A percentile compares a stretch with the other conserved stretches of the same genome.
These are phyloP conservation scores for Limenitis camilla DNA, from an alignment of 2,888 invertebrate species.

Conservation along the genomic window DNA sequence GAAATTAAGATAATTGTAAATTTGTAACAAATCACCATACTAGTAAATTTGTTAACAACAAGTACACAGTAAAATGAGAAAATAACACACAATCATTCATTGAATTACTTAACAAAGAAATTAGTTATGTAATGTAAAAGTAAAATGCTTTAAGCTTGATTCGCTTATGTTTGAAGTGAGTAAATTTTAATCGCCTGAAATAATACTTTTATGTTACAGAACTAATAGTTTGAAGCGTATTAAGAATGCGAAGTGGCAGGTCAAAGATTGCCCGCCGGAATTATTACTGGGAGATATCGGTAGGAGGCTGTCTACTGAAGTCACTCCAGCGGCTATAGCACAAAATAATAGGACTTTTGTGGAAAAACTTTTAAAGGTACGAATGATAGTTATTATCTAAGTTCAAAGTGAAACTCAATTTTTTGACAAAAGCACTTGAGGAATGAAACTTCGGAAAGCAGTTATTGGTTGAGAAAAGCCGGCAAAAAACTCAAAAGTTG, in stretches of 20 bases:
- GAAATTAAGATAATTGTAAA: constrained; percentile 28
- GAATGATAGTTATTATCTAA: constrained; percentile 1
- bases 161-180: constrained; percentile 31
- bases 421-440: too few relatives aligned
- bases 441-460: too few relatives aligned
- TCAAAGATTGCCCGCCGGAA: constrained; percentile 76
- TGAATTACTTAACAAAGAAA: background rate
- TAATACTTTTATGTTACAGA: constrained; percentile 43
- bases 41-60: too few relatives aligned
- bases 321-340: constrained; percentile 91
- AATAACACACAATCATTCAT: too few relatives aligned
- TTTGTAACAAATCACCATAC: too few relatives aligned
- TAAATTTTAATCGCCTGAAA: constrained; percentile 5
- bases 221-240: constrained; percentile 76
- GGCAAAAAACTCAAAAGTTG: too few relatives aligned
- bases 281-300: constrained; percentile 62
- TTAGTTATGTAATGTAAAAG: constrained; percentile 23
- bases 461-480: too few relatives aligned
- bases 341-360: constrained; percentile 99
- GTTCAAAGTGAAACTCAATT: too few relatives aligned
- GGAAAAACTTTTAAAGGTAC: constrained; percentile 94
- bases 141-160: constrained; percentile 38
- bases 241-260: constrained; percentile 77
- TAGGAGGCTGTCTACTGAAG: constrained; percentile 76
- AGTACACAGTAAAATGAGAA: too few relatives aligned